Evolutionary conservation across 2,797 vertebrate species (phyloP), one percentile per base, ranked within the genome.

Genomic region (Neoniphon sammara): DNA sequence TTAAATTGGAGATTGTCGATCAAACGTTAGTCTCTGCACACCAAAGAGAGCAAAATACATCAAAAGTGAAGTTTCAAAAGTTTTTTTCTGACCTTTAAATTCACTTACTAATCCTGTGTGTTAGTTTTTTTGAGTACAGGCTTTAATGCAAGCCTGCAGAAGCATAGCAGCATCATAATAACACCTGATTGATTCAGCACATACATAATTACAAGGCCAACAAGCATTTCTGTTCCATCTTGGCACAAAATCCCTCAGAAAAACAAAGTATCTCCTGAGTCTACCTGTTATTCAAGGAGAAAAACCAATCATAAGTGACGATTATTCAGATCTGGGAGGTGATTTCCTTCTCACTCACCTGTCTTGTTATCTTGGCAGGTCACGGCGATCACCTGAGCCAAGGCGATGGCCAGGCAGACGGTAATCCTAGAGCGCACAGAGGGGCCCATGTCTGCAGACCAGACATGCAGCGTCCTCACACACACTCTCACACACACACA

Each of bases 311-410:
- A 14, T 69, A 47, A 15, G 10, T 54, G 30, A 66, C 50, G 34
- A 49, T 27, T 20, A 30, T 27, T 62, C 47, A 50, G 7, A 47
- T 73, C 8, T 50, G 25, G 25, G 25, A 27, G 21, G 14, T 23
- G 15, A 9, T 52, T 27, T 12, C 7, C 14, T 2, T 6, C 60
- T 62, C 39, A 78, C 94, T 94, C 87, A 94, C 94, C 93, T 8
- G 73, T 89, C 63, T 87, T 85, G 47, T 67, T n/a, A 2, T 91
- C 85, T 77, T 94, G 94, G 78, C 91, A 86, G 74, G 66, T 84
- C 65, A 93, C 93, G 1, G 85, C 64, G 4, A 90, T 84, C 84
- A 94, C 91, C 91, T 91, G 94, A 57, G 83, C 84, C 82, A 91
- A 76, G 77, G 86, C 71, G 64, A 94, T 7, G 65, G 84, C 82